Evolutionary conservation across 64 coral and sea anemone genomes (phyloP).

Genomic region (Acropora yongei): DNA sequence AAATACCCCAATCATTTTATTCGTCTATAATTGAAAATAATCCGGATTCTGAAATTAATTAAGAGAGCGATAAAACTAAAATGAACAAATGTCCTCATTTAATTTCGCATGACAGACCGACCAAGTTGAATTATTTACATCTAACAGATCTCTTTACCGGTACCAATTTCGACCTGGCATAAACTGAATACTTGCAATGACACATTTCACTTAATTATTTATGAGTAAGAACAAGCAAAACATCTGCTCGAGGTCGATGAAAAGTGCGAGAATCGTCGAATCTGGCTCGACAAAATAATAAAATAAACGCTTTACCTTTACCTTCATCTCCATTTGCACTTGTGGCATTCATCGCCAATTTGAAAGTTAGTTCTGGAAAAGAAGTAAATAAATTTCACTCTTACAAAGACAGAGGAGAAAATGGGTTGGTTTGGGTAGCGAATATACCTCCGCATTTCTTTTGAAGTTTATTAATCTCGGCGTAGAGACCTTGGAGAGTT

Average conservation of each 20-base stretch:
- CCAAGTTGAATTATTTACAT: too few relatives aligned
- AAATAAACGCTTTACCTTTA: constrained; percentile 17
- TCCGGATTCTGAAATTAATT: too few relatives aligned
- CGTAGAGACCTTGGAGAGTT: constrained; percentile 91
- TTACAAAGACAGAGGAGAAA: neutral
- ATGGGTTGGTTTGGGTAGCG: neutral
- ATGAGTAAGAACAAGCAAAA: constrained; percentile 6
- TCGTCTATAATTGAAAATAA: too few relatives aligned
- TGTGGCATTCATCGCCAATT: constrained; percentile 95
- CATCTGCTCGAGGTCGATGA: constrained; percentile 1
- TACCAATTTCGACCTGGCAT: neutral
- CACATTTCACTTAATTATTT: constrained; percentile 7
- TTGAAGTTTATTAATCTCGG: constrained; percentile 98
- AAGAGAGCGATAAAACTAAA: too few relatives aligned
- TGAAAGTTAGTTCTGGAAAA: constrained; percentile 88
- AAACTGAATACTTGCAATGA: neutral
- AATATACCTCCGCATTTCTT: constrained; percentile 98
- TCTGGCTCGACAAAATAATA: neutral
- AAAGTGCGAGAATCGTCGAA: neutral
- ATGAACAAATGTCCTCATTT: too few relatives aligned
- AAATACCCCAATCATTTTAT: too few relatives aligned
- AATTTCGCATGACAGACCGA: too few relatives aligned
- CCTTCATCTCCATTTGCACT: constrained; percentile 70
- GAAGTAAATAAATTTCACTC: constrained; percentile 29
- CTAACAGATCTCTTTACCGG: neutral